Evolutionary conservation across 2,888 invertebrate genomes (phyloP).

Genomic region (Microctonus hyperodae): DNA sequence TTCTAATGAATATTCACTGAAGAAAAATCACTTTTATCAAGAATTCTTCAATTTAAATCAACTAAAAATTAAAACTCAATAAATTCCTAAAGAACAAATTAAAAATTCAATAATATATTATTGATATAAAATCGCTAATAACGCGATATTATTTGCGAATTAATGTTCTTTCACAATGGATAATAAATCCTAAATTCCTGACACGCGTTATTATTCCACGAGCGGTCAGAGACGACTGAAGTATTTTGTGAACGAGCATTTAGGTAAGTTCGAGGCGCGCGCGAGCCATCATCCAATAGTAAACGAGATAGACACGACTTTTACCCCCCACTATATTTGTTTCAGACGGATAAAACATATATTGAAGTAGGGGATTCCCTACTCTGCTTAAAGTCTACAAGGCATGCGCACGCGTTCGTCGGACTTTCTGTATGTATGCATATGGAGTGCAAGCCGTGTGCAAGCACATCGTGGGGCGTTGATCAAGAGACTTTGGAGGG

Average conservation of each 20-base stretch:
- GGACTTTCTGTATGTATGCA: background rate
- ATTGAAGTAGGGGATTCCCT: too few relatives aligned
- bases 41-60: too few relatives aligned
- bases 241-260: slow-evolving; percentile 47
- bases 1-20: too few relatives aligned
- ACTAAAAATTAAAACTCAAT: too few relatives aligned
- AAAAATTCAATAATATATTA: too few relatives aligned
- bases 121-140: background rate
- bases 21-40: too few relatives aligned
- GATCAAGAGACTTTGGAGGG: slow-evolving; percentile 22
- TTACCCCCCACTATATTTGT: slow-evolving; percentile 30
- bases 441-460: background rate
- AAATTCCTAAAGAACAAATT: too few relatives aligned
- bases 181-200: slow-evolving; percentile 7
- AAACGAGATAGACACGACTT: background rate
- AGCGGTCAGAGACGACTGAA: slow-evolving; percentile 59
- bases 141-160: background rate
- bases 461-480: background rate
- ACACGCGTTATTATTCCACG: slow-evolving; percentile 37
- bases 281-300: slow-evolving; percentile 60
- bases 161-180: background rate
- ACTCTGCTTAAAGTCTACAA: slow-evolving; percentile 13
- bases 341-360: background rate
- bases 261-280: slow-evolving; percentile 56
- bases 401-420: slow-evolving; percentile 22